Evolutionary conservation across 1,140 invertebrate genomes (phyloP), one percentile per base, ranked within the genome.

Genomic region (Papilio polyxenes): DNA sequence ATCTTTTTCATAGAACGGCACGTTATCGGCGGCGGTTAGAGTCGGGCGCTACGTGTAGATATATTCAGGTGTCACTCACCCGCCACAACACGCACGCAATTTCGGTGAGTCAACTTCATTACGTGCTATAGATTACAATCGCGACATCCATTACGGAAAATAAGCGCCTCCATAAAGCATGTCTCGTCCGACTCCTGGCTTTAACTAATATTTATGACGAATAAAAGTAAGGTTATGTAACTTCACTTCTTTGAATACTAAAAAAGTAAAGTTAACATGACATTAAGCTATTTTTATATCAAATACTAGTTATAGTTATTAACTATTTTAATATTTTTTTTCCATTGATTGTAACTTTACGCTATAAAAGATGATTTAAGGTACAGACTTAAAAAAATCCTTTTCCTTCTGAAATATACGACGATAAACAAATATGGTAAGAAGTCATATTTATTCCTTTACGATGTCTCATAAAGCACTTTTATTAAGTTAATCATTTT

Each of bases 41-140:
- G 23, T 56, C 53, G 40, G 59, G 59, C 31, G 78, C 59, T 79
- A 80, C 78, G 59, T 65, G 78, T 80, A 80, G 78, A 80, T 80
- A 80, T 80, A 80, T 80, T 80, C 62, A 80, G 78, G 78, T 80
- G 78, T 80, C 78, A 80, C 56, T 80, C 78, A 80, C 56, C 78
- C 78, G 78, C 78, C 59, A 62, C 77, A 79, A 48, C 78, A 80
- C 78, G 78, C 78, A 80, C 78, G 78, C 78, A 80, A 80, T 80
- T 80, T 80, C 78, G 78, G 78, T 80, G 78, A 80, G 78, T 80
- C 78, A 80, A 80, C 78, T 80, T 80, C 78, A 80, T 80, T 80
- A 80, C 78, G 78, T 80, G 78, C 59, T 80, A 80, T 80, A 80
- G 78, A 80, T 80, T 80, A 80, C 78, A 80, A 80, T 80, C 78